Base-by-base conservation (phyloP, 2,888 invertebrate genomes). In the Metopia argyrocephala region DNA sequence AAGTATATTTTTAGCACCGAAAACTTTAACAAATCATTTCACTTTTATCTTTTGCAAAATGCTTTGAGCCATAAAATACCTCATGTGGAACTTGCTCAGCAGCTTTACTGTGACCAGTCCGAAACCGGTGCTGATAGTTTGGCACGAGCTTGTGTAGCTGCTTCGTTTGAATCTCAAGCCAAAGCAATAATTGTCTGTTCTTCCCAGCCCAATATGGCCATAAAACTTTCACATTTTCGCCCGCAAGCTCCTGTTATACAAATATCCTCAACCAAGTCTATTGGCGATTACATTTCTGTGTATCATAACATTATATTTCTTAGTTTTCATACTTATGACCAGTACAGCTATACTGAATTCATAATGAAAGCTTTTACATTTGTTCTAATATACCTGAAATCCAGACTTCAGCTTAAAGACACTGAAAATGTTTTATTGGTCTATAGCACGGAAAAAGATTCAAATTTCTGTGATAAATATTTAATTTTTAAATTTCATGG, bases 171-270 rank as follows among this genome's bases (percentile, higher is more conserved):
- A 78, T 82, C 84, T 2, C 71, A 85, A 1, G 89, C 87, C 3
- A 83, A 82, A 1, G 86, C 85, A 0, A 89, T 90, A 50, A 52
- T 90, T 1, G 84, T 90, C 1, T 86, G 86, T 18, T 86, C 88
- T 2, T 70, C 85, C 2, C 85, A 85, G 21, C 87, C 88, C 0
- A 85, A 87, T 5, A 89, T 89, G 89, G 87, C 87, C 5, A 84
- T 85, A 12, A 87, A 87, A 82, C 79, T 90, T 0, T 82, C 90
- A 0, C 89, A 89, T 74, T 90, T 86, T 73, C 85, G 90, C 0
- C 89, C 90, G 0, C 84, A 73, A 3, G 84, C 85, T 0, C 86
- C 88, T 7, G 87, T 90, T 18, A 70, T 89, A 2, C 87, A 86
- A 3, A 83, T 89, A 2, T 87, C 89, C 3, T 84, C 84, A 9